Conservation (phyloP, 2,113 vertebrate species). For the Gavialis gangeticus region DNA sequence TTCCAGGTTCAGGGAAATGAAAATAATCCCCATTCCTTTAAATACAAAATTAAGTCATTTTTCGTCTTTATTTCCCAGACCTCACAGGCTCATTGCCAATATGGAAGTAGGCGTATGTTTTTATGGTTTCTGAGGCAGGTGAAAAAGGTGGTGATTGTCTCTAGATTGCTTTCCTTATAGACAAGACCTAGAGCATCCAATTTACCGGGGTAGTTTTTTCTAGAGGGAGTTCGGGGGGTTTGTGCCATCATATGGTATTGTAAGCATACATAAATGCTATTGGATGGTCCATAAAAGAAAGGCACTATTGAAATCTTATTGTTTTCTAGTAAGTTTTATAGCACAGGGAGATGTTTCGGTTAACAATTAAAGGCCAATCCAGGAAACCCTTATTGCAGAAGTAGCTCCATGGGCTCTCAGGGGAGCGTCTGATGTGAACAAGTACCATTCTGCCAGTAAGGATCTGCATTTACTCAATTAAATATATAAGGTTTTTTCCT, state of each 20-base stretch:
- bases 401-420: not conserved
- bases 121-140: not conserved
- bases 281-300: not conserved
- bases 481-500: not conserved
- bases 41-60: not conserved
- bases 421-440: not conserved
- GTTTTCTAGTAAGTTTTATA: not conserved
- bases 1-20: not conserved
- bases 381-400: not conserved
- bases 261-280: not conserved
- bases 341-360: not conserved
- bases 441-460: not conserved
- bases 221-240: not conserved
- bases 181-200: not conserved
- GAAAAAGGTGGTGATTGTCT: not conserved
- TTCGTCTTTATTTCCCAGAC: constrained; percentile 17
- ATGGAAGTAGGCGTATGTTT: not conserved
- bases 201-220: not conserved
- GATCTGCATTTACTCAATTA: not conserved
- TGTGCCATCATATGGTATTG: not conserved
- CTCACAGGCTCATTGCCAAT: not conserved
- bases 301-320: not conserved
- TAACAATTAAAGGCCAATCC: not conserved
- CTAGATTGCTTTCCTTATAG: not conserved
- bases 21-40: not conserved